Base-by-base conservation (phyloP, 2,797 vertebrate species). In the Triplophysa bombifrons region DNA sequence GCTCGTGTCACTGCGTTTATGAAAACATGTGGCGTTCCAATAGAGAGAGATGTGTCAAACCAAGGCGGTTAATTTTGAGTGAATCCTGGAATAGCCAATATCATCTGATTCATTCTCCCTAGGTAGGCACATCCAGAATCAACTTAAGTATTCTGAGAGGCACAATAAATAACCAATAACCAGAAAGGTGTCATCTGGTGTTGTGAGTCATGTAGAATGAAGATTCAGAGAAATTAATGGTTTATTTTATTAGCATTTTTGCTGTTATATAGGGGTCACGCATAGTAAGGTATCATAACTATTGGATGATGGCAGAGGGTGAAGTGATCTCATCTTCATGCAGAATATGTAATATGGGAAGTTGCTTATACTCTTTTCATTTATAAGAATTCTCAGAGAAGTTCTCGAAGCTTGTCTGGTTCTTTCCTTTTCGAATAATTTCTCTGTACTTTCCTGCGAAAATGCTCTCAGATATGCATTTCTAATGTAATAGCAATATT, bases 1-100 rank as follows among this genome's bases (percentile, higher is more conserved):
- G 20, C 58, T 55, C 2, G 30, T 71, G 68, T 78, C 76, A 78
- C 48, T 44, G 30, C 58, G 38, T 67, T 78, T 72, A 72, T 72
- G 68, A 55, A 71, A 78, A 78, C 76, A 78, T 64, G 56, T 78
- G 76, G 58, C 0, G 12, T 58, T 53, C n/a, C 48, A 27, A 25
- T 72, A 20, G 27, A 44, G 16, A 19, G 11, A 55, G 68, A 72
- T 50, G 56, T 61, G 76, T 53, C 68, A 78, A 70, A 78, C 67
- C 58, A 41, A 64, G 64, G 63, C 46, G 25, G 68, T 41, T 71
- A 16, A 64, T 72, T 63, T 78, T 72, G 58, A 72, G 51, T 64
- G 48, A 78, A 55, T 22, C 34, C 16, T 22, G 7, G 46, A 55
- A n/a, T 51, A n/a, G 46, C 34, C 1, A 5, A 20, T 71, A 41